Evolutionary conservation across 1,140 invertebrate genomes (phyloP), one percentile per base, ranked within the genome.

Genomic region (Steinernema feltiae): DNA sequence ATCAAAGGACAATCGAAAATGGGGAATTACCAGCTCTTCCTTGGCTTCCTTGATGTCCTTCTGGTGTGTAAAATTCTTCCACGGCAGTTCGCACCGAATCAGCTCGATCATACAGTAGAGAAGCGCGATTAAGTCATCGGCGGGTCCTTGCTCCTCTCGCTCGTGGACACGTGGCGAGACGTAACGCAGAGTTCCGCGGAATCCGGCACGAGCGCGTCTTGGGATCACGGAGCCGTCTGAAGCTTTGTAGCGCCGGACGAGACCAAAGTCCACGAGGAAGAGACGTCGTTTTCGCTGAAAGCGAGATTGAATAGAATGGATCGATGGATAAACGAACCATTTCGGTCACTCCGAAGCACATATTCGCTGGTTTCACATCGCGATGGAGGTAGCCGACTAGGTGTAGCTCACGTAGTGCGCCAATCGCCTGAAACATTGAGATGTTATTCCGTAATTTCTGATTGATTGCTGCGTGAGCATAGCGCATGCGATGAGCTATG

Each of bases 111-210:
- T 27, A 15, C 7, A 12, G 53, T 63, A 63, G 7, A 98, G 98
- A 0, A 98, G 88, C 1, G 95, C 97, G 94, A 95, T 98, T 0
- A 98, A 89, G 87, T 98, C 96, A 88, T 98, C 97, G 85, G 18
- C 17, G 21, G 74, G 30, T 12, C 53, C 72, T 27, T 70, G 77
- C 73, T 82, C 90, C 87, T 94, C 94, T 88, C 98, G 98, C 86
- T 94, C 94, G 88, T 99, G 97, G 70, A 96, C 96, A 90, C 98
- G 98, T 29, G 98, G 92, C n/a, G 95, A 98, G 53, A 96, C 97
- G 89, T 99, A 99, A 41, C 97, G 91, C 15, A 98, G 95, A 46
- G 97, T 99, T 81, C 96, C 97, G 82, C 97, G 90, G 87, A 99
- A 99, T 18, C 97, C 97, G 48, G 96, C 96, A n/a, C 94, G 94